phyloP scores from a whole-genome alignment of 1,140 invertebrate species.

The Geopemphigus sp. region DNA sequence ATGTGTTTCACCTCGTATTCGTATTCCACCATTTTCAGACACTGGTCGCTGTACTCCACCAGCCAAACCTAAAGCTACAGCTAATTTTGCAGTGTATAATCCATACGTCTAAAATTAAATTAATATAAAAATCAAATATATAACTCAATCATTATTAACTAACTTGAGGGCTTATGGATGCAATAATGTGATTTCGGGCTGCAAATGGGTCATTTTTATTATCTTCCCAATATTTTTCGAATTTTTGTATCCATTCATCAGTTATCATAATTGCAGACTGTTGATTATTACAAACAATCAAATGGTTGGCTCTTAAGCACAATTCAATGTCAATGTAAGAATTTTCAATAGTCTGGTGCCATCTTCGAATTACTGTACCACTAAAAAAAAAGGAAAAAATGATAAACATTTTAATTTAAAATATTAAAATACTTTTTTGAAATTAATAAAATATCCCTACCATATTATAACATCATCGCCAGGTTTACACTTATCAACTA shows the following conservation, averaged over 20 bases:
- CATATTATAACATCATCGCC: conserved; percentile 83
- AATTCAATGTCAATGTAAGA: conserved; percentile 69
- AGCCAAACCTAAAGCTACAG: conserved; percentile 69
- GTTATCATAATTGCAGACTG: conserved; percentile 62
- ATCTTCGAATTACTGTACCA: conserved; percentile 73
- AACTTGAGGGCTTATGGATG: conserved; percentile 81
- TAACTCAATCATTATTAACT: conserved; percentile 22
- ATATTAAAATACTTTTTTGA: not conserved
- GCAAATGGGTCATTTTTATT: conserved; percentile 65
- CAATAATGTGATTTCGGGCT: conserved; percentile 76
- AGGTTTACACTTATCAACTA: conserved; percentile 83
- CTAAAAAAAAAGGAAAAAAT: conserved; percentile 57
- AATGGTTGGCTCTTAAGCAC: conserved; percentile 70
- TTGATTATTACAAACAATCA: conserved; percentile 72
- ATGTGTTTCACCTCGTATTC: conserved; percentile 76
- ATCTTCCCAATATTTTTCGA: conserved; percentile 72
- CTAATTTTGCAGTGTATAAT: conserved; percentile 82
- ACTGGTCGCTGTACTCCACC: conserved; percentile 64
- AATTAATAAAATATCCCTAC: conserved; percentile 58
- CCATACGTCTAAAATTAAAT: conserved; percentile 70
- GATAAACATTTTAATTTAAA: not conserved
- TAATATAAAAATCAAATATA: not conserved
- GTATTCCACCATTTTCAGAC: conserved; percentile 59
- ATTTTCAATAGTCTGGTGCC: conserved; percentile 63
- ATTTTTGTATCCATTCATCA: conserved; percentile 70